Evolutionary conservation across 2,113 vertebrate species (phyloP), one percentile per base, ranked within the genome.

Genomic region (Siniperca chuatsi): DNA sequence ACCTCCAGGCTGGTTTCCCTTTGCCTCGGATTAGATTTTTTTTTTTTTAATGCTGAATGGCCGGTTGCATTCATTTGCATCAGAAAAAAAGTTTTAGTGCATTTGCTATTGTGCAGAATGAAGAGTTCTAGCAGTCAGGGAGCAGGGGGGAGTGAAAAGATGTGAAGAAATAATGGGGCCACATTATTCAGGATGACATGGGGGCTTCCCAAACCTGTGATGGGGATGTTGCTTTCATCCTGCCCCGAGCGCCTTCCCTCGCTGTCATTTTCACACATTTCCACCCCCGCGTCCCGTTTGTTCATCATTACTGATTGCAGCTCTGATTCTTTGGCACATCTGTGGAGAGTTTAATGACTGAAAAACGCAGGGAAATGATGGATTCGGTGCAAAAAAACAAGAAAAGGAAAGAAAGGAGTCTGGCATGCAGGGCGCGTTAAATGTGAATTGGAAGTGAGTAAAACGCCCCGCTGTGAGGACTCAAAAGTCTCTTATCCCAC

Each of bases 31-130:
- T 84, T 35, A 54, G 90, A 94, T 95, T 48, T 46, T 48, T 20
- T 52, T 20, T n/a, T 92, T 94, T 95, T 96, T 93, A 87, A 89
- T 89, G 85, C 52, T 91, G 95, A 96, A 89, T 90, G 80, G 95
- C 86, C 23, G 70, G 94, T 96, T 94, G 93, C 92, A 46, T 80
- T 82, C 90, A 98, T 99, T 99, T 97, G 97, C 97, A 99, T 98
- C 95, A 97, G 97, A 98, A 98, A 96, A 91, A 97, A 97, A 97
- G 94, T 96, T 97, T 97, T 96, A 96, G 96, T 96, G 97, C 97
- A 93, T 97, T 96, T 95, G 91, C 96, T 89, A 96, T 98, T 98
- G 97, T 99, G 94, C 94, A 91, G 94, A 92, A 95, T 97, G 97
- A 96, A 95, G 97, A 97, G 96, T 96, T 97, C 94, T 95, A 96